A percentile compares a stretch with the other conserved stretches of the same genome.
Evolutionary conservation across 2,113 vertebrate species (phyloP).

Genomic region (Ciconia maguari): DNA sequence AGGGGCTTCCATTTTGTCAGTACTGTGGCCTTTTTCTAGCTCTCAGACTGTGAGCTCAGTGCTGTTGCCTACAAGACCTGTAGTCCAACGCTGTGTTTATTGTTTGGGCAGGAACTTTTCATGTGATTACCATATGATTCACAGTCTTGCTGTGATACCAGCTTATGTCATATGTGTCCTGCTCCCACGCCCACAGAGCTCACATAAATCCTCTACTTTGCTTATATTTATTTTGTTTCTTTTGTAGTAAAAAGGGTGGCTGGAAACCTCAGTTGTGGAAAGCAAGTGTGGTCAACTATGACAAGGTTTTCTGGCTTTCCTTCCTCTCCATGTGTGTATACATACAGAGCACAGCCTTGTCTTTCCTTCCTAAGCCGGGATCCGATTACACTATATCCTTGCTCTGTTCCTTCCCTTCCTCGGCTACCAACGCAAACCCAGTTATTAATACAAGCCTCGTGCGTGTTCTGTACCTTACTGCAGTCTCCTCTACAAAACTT

Average conservation of each 20-base stretch:
- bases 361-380: background rate
- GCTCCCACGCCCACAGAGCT: conserved; percentile 62
- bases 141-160: conserved; percentile 12
- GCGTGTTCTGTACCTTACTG: background rate
- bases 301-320: conserved; percentile 31
- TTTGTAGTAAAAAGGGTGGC: conserved; percentile 17
- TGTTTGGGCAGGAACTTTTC: conserved; percentile 38
- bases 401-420: background rate
- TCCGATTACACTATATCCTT: background rate
- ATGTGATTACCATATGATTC: conserved; percentile 18
- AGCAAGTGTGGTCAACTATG: conserved; percentile 15
- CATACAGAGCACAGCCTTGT: background rate
- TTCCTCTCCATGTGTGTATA: background rate
- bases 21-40: background rate
- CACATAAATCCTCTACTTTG: background rate
- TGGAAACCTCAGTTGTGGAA: conserved; percentile 29
- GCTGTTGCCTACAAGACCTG: background rate
- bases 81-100: background rate
- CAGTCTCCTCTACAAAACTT: background rate
- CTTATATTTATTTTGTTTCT: conserved; percentile 27
- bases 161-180: conserved; percentile 4
- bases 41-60: background rate
- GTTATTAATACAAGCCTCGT: background rate
- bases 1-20: background rate
- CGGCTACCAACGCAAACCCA: background rate